These are phyloP conservation scores for Styela clava DNA, from an alignment of 23 tunicate genomes.

Conservation along the genomic window DNA sequence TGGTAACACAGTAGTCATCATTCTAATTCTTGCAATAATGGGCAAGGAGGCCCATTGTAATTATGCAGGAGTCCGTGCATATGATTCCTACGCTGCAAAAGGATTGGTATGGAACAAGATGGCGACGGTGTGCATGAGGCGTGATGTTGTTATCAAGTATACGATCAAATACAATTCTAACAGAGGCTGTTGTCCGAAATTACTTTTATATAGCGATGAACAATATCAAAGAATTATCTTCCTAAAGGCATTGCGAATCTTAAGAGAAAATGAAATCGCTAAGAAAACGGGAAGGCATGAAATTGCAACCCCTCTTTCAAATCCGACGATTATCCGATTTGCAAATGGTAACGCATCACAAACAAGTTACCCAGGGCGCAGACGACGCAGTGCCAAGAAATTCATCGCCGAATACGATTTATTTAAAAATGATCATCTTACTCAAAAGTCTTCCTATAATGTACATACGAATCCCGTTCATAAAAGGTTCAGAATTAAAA, in stretches of 20 bases:
- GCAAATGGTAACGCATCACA: not conserved
- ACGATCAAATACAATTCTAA: not conserved
- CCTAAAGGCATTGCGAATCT: not conserved
- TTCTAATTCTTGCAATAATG: not conserved
- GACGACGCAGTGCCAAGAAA: not conserved
- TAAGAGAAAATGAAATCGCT: not conserved
- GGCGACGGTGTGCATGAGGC: slow-evolving; percentile 6
- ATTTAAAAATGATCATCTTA: not conserved
- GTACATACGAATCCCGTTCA: no score
- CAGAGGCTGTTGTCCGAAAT: slow-evolving; percentile 20
- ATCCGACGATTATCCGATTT: not conserved
- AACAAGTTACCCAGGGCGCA: not conserved
- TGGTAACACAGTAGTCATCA: no score
- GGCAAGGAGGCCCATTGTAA: not conserved
- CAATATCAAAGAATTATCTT: slow-evolving; percentile 15
- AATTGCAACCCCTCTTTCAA: not conserved
- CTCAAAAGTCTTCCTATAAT: not conserved
- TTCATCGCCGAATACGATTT: not conserved
- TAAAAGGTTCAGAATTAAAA: no score
- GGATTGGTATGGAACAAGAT: not conserved
- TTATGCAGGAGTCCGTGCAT: not conserved
- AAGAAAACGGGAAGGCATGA: not conserved
- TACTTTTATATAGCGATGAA: slow-evolving; percentile 4
- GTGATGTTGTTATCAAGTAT: not conserved
- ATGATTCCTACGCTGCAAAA: not conserved